A percentile compares a stretch with the other conserved stretches of the same genome.
phyloP scores from a whole-genome alignment of 92 coral and sea anemone species.

The Umimayanthus kanabou region DNA sequence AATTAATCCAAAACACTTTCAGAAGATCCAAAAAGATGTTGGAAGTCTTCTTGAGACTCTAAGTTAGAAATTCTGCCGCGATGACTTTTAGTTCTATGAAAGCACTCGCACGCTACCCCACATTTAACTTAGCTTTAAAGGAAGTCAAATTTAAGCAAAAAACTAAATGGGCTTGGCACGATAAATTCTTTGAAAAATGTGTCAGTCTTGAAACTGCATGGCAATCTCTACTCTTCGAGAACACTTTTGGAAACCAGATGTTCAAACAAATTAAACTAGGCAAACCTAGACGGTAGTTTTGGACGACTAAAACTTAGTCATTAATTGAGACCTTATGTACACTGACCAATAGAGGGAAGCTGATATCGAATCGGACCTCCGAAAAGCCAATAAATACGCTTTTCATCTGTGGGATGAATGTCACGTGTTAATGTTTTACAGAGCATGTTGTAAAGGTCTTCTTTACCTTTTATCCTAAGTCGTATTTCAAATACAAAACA shows the following conservation, averaged over 20 bases:
- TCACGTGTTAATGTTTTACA: neutral
- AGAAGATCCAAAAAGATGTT: too few species aligned
- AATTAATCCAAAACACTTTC: neutral
- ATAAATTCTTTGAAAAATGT: neutral
- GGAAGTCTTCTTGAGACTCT: neutral
- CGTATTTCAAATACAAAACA: too few species aligned
- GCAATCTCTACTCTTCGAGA: neutral
- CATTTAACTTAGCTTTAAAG: neutral
- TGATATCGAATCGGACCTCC: neutral
- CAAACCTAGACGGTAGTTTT: neutral
- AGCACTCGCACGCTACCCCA: too few species aligned
- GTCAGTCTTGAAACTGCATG: neutral
- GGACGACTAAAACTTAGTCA: neutral
- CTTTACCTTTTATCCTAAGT: neutral
- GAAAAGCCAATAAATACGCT: neutral
- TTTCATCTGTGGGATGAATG: neutral
- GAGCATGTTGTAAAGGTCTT: neutral
- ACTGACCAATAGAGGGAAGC: neutral
- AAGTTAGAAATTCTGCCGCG: neutral
- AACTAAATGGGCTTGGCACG: neutral
- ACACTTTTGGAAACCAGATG: neutral
- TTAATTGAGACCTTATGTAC: neutral
- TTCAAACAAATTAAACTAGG: neutral
- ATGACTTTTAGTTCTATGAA: too few species aligned
- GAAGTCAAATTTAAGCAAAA: neutral